Evolutionary conservation across 2,797 vertebrate species (phyloP), one percentile per base, ranked within the genome.

Genomic region (Micropoecilia bifurca): DNA sequence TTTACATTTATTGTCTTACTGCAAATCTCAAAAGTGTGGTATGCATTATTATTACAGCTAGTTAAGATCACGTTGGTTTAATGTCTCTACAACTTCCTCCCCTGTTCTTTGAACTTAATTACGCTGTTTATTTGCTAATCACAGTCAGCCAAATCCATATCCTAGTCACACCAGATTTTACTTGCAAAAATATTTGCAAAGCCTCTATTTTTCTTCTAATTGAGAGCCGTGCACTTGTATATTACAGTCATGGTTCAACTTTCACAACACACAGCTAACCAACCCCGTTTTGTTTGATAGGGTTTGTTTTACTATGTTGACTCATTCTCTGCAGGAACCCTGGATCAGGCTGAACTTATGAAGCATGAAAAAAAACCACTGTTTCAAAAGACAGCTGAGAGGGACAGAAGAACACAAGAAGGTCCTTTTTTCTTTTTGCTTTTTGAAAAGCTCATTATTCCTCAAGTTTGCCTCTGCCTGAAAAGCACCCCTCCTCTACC

Each of bases 371-470:
- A 84, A 82, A 61, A 45, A 18, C 41, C 41, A 85, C 57, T 13
- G 90, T 94, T 93, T 96, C 92, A 96, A 95, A 93, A 73, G 80
- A 87, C 75, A 79, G 76, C 81, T 55, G 77, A 87, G 80, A 83
- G 79, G 74, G 78, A 86, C 80, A 83, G 82, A 87, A 87, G 80
- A 81, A 91, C 93, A 96, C 94, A 96, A 93, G 90, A 92, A 88
- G 90, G 93, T 91, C 79, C 73, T 95, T 85, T 92, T 92, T 85
- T 91, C 77, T 87, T 80, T 84, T 84, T 81, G 82, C 89, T 87
- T 90, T 93, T 94, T 86, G 85, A 80, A 85, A 94, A 94, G 90
- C 95, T 97, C 94, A 96, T 95, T 97, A 97, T 96, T 96, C 95
- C 91, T 90, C 92, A 80, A 95, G 90, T 90, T 93, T 86, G 68